These are phyloP conservation scores for Drosophila paracracens DNA, from an alignment of 2,888 invertebrate species.

Conservation along the genomic window DNA sequence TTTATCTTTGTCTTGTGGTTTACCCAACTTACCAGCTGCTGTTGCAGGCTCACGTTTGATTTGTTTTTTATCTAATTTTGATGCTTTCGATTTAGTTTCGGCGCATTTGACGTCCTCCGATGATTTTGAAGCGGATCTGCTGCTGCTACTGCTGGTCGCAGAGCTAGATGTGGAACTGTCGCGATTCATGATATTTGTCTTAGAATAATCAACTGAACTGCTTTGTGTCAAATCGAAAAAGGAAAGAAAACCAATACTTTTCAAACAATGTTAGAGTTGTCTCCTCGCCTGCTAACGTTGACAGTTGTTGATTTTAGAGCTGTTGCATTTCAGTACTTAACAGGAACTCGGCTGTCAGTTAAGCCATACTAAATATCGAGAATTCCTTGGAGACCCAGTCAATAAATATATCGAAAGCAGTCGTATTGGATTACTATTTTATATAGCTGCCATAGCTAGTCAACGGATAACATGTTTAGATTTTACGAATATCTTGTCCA, in stretches of 20 bases:
- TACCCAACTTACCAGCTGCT: neutral
- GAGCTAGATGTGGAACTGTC: conserved; percentile 31
- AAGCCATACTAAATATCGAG: too few relatives aligned
- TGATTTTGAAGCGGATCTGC: conserved; percentile 36
- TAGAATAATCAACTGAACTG: conserved; percentile 8
- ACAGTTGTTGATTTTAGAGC: too few relatives aligned
- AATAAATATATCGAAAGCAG: too few relatives aligned
- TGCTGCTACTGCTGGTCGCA: conserved; percentile 23
- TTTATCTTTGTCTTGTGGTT: too few relatives aligned
- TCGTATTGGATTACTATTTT: too few relatives aligned
- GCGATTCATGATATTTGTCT: conserved; percentile 40
- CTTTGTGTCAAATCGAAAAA: conserved; percentile 15
- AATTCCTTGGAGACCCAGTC: too few relatives aligned
- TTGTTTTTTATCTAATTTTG: conserved; percentile 17
- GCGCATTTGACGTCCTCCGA: conserved; percentile 23
- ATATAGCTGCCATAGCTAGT: too few relatives aligned
- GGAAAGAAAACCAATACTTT: conserved; percentile 27
- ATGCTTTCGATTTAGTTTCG: conserved; percentile 11
- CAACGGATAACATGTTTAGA: too few relatives aligned
- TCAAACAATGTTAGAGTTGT: conserved; percentile 11
- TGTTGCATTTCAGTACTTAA: too few relatives aligned
- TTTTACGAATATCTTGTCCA: too few relatives aligned
- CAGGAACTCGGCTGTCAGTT: too few relatives aligned
- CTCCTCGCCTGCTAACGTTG: too few relatives aligned
- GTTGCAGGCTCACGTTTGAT: conserved; percentile 13